A percentile compares a stretch with the other conserved stretches of the same genome.
phyloP scores from a whole-genome alignment of 2,113 vertebrate genomes.

The Salvelinus sp. region DNA sequence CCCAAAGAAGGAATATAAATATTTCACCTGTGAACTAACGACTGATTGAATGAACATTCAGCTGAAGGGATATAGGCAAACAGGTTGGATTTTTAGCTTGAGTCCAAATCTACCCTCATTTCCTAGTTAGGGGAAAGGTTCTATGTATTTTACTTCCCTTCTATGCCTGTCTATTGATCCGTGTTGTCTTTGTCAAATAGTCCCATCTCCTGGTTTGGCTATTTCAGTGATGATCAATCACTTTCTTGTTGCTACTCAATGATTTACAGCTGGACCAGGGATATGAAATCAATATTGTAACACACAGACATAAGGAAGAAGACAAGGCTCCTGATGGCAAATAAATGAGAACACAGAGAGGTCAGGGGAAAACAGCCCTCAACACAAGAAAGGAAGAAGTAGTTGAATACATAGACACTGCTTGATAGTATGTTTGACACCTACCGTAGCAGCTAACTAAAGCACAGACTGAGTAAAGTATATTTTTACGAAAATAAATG shows the following conservation, averaged over 20 bases:
- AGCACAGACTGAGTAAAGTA: neutral
- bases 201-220: neutral
- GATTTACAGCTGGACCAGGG: neutral
- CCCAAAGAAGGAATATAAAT: neutral
- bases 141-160: too few relatives aligned
- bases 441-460: neutral
- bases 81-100: neutral
- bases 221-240: too few relatives aligned
- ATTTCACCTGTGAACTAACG: neutral
- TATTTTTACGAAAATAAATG: neutral
- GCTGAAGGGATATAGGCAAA: neutral
- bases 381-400: neutral
- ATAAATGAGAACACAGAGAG: neutral
- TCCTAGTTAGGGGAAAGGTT: neutral
- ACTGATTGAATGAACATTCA: neutral
- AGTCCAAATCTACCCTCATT: neutral
- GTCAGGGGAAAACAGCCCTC: neutral
- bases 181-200: neutral
- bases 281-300: conserved; percentile 1
- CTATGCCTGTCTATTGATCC: neutral
- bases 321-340: neutral
- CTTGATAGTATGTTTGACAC: neutral
- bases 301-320: neutral
- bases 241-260: neutral
- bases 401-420: neutral